These are phyloP conservation scores for Punctoribates punctum DNA, from an alignment of 2,888 invertebrate species.

Conservation along the genomic window DNA sequence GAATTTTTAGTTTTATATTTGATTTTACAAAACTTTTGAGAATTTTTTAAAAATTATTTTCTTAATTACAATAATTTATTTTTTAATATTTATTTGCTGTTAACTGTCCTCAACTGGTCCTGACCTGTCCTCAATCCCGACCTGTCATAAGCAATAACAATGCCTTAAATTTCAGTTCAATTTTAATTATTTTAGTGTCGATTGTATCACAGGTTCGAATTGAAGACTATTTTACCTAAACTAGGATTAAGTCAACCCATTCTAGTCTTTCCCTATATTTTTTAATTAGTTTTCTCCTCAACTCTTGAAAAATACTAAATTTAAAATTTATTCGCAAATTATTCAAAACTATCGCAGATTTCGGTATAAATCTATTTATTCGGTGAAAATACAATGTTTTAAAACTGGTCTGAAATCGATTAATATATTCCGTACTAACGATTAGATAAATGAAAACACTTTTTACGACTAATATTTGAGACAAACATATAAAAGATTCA, in stretches of 20 bases:
- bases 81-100: background rate
- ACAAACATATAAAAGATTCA: background rate
- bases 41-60: conserved; percentile 4
- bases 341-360: no score
- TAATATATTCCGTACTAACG: no score
- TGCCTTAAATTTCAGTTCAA: background rate
- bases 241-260: background rate
- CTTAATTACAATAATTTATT: background rate
- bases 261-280: conserved; percentile 20
- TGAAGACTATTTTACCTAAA: background rate
- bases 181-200: background rate
- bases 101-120: background rate
- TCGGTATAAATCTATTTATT: no score
- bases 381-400: no score
- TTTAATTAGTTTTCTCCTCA: no score
- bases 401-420: no score
- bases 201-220: conserved; percentile 17
- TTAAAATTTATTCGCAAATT: no score
- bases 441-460: no score
- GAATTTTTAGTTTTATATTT: background rate
- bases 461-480: no score
- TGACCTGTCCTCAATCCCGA: conserved; percentile 1
- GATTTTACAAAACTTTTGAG: background rate
- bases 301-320: no score
- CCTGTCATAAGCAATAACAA: conserved; percentile 23